Evolutionary conservation across 2,113 vertebrate species (phyloP).

Genomic region (rabbit (Oryctolagus cuniculus)): DNA sequence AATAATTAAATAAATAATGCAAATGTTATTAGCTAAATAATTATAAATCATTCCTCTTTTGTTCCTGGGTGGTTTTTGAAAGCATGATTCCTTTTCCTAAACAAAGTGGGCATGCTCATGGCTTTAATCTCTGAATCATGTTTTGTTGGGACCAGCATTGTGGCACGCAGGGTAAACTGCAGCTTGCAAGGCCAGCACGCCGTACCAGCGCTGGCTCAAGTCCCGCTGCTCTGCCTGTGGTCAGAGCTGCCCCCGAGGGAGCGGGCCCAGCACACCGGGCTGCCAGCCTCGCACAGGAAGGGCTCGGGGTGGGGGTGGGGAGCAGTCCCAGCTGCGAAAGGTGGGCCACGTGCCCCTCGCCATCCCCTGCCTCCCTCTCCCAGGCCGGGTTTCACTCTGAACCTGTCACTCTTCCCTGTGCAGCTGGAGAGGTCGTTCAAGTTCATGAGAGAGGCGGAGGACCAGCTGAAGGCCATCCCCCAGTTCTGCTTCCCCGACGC

Average conservation of each 20-base stretch:
- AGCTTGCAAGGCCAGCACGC: no score
- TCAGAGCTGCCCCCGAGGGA: not conserved
- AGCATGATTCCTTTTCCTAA: not conserved
- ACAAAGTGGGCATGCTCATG: not conserved
- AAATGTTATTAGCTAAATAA: not conserved
- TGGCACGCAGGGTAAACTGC: no score
- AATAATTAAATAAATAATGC: no score
- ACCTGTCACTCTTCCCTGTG: not conserved
- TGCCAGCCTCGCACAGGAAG: not conserved
- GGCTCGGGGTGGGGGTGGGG: not conserved
- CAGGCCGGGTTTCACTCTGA: not conserved
- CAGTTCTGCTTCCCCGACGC: conserved; percentile 99
- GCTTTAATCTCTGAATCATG: not conserved
- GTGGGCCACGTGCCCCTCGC: not conserved
- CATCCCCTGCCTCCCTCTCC: not conserved
- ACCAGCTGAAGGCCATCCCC: conserved; percentile 97
- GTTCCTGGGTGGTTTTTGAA: not conserved
- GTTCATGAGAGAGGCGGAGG: conserved; percentile 96
- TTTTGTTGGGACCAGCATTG: not conserved
- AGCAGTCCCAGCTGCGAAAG: not conserved
- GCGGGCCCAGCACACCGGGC: not conserved
- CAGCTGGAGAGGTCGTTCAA: conserved; percentile 97
- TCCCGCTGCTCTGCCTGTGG: not conserved
- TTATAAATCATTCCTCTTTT: not conserved
- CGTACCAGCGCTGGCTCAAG: not conserved